phyloP scores from a whole-genome alignment of 2,797 vertebrate genomes.

The Lutjanus argentimaculatus region DNA sequence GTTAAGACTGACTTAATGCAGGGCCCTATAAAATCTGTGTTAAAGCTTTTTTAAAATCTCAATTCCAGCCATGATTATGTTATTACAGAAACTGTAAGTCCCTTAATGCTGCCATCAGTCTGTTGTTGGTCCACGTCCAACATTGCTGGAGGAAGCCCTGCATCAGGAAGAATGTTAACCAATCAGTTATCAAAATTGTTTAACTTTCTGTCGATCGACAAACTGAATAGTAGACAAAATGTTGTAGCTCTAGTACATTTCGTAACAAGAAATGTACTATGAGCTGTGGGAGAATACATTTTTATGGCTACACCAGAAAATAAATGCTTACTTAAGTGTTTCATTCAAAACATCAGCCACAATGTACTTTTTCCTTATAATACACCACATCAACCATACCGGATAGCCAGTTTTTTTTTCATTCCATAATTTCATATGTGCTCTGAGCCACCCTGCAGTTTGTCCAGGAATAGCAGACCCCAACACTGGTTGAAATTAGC shows the following conservation, averaged over 20 bases:
- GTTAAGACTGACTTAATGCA: too few relatives aligned
- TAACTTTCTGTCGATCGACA: background rate
- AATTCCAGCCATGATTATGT: too few relatives aligned
- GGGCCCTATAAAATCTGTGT: too few relatives aligned
- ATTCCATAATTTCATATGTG: constrained; percentile 1
- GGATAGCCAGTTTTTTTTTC: background rate
- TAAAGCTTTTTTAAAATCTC: too few relatives aligned
- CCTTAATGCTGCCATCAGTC: too few relatives aligned
- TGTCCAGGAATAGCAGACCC: constrained; percentile 17
- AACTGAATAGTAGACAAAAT: background rate
- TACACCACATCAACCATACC: background rate
- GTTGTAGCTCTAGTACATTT: background rate
- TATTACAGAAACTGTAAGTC: too few relatives aligned
- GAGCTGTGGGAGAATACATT: background rate
- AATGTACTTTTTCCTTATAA: background rate
- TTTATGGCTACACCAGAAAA: background rate
- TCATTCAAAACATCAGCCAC: background rate
- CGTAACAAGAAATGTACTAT: background rate
- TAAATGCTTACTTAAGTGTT: background rate
- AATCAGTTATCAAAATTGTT: background rate
- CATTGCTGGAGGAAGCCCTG: too few relatives aligned
- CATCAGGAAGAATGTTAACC: background rate
- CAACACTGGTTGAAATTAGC: constrained; percentile 20
- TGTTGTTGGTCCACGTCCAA: too few relatives aligned
- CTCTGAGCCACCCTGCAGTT: constrained; percentile 10